Evolutionary conservation across 92 coral and sea anemone genomes (phyloP), one percentile per base, ranked within the genome.

Genomic region (Paragorgia papillata): DNA sequence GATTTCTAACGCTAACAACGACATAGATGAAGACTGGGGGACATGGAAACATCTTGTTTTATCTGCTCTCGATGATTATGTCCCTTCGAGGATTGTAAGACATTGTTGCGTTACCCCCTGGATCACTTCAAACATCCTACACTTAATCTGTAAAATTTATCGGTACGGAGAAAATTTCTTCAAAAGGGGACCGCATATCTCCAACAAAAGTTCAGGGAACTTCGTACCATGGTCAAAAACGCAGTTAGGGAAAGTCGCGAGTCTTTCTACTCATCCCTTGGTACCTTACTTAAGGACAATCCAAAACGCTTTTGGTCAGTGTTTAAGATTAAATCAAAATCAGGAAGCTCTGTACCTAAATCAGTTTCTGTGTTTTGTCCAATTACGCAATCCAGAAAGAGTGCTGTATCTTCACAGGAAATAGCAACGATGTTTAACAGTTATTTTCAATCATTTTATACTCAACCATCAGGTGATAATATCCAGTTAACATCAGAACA

Each of bases 21-120:
- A 62, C 48, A 40, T 53, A 5, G 86, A 75, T 41, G 82, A 83
- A 37, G 73, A 68, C 82, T 82, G 86, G 86, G 48, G 57, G 30
- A 43, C 21, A 31, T 63, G 82, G 82, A 82, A 82, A 67, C 77
- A 75, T 33, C 18, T 34, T 62, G 57, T 83, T 46, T 55, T 75
- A 60, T 46, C 82, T 49, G 78, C 71, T 31, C 78, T 83, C 33
- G 67, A 30, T 28, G 82, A 65, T 31, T 75, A 75, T 76, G 75
- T 83, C 55, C 53, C 53, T 46, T 46, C 53, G 15, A 46, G 15
- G 2, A 46, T 6, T 46, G 53, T 46, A 46, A 46, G 15, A 46
- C 53, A 46, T 15, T 15, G 53, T 46, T n/a, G 53, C n/a, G 53
- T 46, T 46, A 46, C 53, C n/a, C 53, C 53, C 53, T 46, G 53